Base-by-base conservation (phyloP, 2,888 invertebrate species). In the Acleris emargana region DNA sequence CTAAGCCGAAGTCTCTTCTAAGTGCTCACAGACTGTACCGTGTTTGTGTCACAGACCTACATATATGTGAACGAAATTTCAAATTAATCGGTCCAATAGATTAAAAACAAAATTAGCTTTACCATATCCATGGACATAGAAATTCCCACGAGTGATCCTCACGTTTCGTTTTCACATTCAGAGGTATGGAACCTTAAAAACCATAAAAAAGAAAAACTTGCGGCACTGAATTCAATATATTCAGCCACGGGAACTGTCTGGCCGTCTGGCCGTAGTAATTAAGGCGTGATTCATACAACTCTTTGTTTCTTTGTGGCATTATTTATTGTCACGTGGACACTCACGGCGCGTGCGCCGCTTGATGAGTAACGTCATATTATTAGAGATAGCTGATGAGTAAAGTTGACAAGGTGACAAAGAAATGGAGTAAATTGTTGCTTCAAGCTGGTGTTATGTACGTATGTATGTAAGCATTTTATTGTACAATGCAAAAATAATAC, bases 251-350 rank as follows among this genome's bases (percentile, higher is more conserved):
- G 57, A 57, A 38, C 62, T 18, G 51, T 62, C 55, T 51, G 58
- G 50, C 55, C 38, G 63, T 57, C 32, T 38, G 75, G 45, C 28
- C 51, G 71, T 78, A 13, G 74, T 76, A 82, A 82, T 83, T 80
- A 81, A 76, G 74, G 73, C 68, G 64, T 82, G 80, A 82, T 57
- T 82, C 80, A 81, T 71, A 62, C 71, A 69, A 49, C 73, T 75
- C 78, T 76, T 81, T 80, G 79, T 80, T 71, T 72, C 71, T 72
- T 73, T 76, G 76, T 64, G 69, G 64, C 71, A 73, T 74, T 74
- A 73, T 76, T 76, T 74, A 74, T 72, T 72, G 64, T 62, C 52
- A 25, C 53, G 49, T 49, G 47, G 47, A 32, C 32, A 17, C 32
- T 53, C 53, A 53, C 50, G 38, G 53, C 53, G 38, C 5, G 13